These are phyloP conservation scores for Psilanteris sp. DNA, from an alignment of 1,140 invertebrate genomes.

Conservation along the genomic window DNA sequence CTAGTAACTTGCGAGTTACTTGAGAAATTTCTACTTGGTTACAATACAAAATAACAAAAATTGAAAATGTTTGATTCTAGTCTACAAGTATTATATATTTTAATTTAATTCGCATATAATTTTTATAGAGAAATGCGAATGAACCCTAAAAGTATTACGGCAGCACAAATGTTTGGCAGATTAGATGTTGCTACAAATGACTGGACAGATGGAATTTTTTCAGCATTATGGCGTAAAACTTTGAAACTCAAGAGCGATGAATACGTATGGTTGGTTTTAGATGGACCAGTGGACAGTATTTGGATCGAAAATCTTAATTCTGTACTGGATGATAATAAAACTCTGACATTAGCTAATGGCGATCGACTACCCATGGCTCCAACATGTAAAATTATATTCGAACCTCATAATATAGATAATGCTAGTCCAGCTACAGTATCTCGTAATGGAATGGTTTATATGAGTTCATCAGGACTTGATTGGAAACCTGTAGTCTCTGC, in stretches of 20 bases:
- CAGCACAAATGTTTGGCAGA: conserved; percentile 96
- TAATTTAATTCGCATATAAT: too few species aligned
- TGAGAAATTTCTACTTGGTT: too few species aligned
- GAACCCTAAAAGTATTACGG: conserved; percentile 98
- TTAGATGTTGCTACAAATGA: conserved; percentile 95
- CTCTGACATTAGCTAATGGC: conserved; percentile 91
- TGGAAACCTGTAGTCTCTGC: conserved; percentile 88
- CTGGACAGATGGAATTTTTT: conserved; percentile 97
- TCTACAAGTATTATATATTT: too few species aligned
- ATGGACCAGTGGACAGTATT: conserved; percentile 95
- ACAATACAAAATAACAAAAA: too few species aligned
- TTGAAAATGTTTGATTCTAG: too few species aligned
- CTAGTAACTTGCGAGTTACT: too few species aligned
- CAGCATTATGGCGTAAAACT: conserved; percentile 92
- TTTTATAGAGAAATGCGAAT: conserved; percentile 92
- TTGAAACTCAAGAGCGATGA: conserved; percentile 89
- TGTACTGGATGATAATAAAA: conserved; percentile 95
- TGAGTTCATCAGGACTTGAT: conserved; percentile 91
- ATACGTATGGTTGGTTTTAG: conserved; percentile 89
- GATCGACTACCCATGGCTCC: conserved; percentile 93
- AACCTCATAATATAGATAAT: conserved; percentile 96
- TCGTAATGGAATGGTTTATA: conserved; percentile 95
- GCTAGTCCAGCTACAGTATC: conserved; percentile 96
- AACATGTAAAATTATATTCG: conserved; percentile 94
- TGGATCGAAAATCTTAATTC: conserved; percentile 98